Percentiles rank a stretch among this genome's conserved stretches.
Evolutionary conservation across 2,888 invertebrate genomes (phyloP).

Genomic region (Clanis bilineata): DNA sequence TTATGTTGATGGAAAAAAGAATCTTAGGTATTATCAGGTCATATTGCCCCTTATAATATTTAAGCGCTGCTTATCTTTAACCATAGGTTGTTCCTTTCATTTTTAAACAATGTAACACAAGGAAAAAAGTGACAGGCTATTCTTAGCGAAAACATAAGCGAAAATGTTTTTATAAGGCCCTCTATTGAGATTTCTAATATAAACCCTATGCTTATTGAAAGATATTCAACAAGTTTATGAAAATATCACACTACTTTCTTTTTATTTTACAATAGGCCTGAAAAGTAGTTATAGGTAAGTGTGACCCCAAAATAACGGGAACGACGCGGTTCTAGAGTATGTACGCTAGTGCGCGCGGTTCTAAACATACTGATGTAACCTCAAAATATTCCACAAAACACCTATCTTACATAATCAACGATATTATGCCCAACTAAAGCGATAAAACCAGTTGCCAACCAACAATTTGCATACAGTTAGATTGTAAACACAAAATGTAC

Average conservation of each 20-base stretch:
- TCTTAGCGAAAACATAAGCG: no score
- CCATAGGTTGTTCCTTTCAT: no score
- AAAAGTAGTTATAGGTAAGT: neutral
- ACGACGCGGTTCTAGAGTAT: constrained; percentile 6
- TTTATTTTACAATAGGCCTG: neutral
- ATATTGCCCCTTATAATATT: no score
- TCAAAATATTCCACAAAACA: constrained; percentile 29
- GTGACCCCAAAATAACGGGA: constrained; percentile 17
- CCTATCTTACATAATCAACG: constrained; percentile 27
- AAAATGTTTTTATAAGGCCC: no score
- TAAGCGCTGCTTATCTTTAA: no score
- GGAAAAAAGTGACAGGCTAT: no score
- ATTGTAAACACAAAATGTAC: constrained; percentile 35
- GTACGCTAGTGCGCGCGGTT: neutral
- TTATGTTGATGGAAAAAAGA: no score
- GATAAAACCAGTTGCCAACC: constrained; percentile 8
- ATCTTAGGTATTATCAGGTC: no score
- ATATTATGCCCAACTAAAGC: constrained; percentile 1
- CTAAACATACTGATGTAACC: constrained; percentile 31
- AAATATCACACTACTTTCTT: neutral
- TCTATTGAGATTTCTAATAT: no score
- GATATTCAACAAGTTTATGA: neutral
- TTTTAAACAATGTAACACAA: no score
- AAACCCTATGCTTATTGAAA: no score
- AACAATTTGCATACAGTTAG: constrained; percentile 30